These are phyloP conservation scores for Formica selysi DNA, from an alignment of 1,140 invertebrate species.

Conservation along the genomic window DNA sequence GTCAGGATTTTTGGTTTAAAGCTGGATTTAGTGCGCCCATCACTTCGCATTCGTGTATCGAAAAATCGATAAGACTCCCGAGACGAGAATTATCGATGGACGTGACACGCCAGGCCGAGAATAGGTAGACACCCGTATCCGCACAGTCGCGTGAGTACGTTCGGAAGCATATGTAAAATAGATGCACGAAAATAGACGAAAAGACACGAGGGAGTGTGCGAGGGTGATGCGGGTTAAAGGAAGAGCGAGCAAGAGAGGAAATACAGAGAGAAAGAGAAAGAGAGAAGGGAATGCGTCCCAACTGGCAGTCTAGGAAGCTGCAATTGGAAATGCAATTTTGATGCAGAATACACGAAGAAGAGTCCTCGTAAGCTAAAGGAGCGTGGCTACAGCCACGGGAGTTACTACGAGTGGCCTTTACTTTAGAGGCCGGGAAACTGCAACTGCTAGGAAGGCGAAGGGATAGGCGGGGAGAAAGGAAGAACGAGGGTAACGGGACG, in stretches of 20 bases:
- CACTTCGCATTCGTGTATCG: constrained; percentile 38
- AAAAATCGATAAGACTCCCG: constrained; percentile 53
- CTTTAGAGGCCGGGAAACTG: constrained; percentile 57
- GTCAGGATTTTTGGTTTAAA: constrained; percentile 22
- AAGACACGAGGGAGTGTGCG: constrained; percentile 30
- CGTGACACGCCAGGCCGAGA: neutral
- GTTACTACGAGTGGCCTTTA: constrained; percentile 65
- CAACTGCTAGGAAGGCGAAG: neutral
- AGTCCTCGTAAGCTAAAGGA: constrained; percentile 57
- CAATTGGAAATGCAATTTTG: constrained; percentile 82
- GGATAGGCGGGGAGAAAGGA: neutral
- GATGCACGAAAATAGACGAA: constrained; percentile 62
- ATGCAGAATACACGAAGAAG: constrained; percentile 72
- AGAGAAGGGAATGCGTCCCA: constrained; percentile 44
- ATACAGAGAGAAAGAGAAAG: constrained; percentile 7
- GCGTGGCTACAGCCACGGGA: constrained; percentile 39
- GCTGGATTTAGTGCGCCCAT: constrained; percentile 30
- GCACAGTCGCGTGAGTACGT: constrained; percentile 17
- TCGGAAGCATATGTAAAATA: constrained; percentile 62
- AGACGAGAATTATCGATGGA: constrained; percentile 55
- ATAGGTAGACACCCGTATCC: constrained; percentile 19
- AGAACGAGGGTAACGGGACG: constrained; percentile 35
- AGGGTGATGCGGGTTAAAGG: constrained; percentile 26
- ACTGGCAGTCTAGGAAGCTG: constrained; percentile 63
- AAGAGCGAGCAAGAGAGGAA: constrained; percentile 45